Conservation (phyloP, 2,113 vertebrate species). For the Mesembrinibis cayennensis region DNA sequence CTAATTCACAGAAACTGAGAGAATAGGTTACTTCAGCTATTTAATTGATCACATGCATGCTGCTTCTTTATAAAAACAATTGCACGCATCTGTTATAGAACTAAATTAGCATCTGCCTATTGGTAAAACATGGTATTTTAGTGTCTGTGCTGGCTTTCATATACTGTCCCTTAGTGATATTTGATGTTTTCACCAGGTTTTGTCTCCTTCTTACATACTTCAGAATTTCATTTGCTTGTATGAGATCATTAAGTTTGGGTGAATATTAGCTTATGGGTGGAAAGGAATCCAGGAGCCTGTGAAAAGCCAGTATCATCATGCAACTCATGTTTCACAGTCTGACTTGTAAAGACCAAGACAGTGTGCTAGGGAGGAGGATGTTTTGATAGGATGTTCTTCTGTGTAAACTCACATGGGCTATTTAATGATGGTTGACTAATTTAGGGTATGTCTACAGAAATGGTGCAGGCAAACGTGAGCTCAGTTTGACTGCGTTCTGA, state of each 20-base stretch:
- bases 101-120: background rate
- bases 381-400: conserved; percentile 39
- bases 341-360: conserved; percentile 18
- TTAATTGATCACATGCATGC: background rate
- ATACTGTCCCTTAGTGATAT: background rate
- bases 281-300: background rate
- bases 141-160: background rate
- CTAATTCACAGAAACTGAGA: background rate
- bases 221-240: background rate
- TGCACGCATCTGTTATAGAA: background rate
- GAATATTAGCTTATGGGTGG: background rate
- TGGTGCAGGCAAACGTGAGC: background rate
- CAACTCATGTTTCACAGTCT: background rate
- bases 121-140: background rate
- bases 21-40: background rate
- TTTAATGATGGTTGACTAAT: conserved; percentile 24
- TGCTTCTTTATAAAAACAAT: background rate
- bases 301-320: background rate
- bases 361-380: conserved; percentile 21
- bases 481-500: background rate
- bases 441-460: conserved; percentile 32
- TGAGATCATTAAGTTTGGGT: background rate
- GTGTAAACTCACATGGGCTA: conserved; percentile 35
- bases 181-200: background rate
- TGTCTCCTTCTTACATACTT: background rate